These are phyloP conservation scores for Cremastinae sp. DNA, from an alignment of 2,888 invertebrate species.

Conservation along the genomic window DNA sequence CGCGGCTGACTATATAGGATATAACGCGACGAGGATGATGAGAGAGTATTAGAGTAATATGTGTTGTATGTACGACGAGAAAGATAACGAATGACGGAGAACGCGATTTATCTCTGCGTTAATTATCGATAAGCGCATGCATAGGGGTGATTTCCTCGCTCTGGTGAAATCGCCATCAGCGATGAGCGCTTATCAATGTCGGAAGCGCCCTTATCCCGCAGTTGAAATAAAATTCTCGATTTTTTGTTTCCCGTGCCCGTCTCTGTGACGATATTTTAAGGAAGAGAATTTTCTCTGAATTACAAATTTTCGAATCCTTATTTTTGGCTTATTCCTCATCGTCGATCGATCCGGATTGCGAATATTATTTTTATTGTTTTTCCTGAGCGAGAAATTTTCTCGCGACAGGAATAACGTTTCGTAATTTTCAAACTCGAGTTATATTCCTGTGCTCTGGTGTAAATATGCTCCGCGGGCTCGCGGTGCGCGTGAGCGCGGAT, in stretches of 20 bases:
- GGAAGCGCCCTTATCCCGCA: conserved; percentile 61
- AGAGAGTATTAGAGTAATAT: no score
- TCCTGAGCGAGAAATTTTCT: no score
- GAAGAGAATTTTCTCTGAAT: not conserved
- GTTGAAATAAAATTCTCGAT: conserved; percentile 3
- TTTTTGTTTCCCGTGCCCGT: no score
- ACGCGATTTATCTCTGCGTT: conserved; percentile 61
- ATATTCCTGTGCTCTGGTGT: conserved; percentile 44
- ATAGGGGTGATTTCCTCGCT: conserved; percentile 62
- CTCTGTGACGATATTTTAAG: conserved; percentile 1
- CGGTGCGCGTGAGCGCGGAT: conserved; percentile 16
- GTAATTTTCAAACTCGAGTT: conserved; percentile 51
- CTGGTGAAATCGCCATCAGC: conserved; percentile 50
- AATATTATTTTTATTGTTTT: no score
- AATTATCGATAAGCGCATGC: conserved; percentile 66
- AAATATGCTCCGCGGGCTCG: conserved; percentile 21
- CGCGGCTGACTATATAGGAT: conserved; percentile 28
- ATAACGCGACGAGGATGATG: conserved; percentile 41
- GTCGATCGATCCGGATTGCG: no score
- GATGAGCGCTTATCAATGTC: conserved; percentile 42
- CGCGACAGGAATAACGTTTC: conserved; percentile 39
- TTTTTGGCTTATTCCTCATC: no score
- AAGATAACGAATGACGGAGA: conserved; percentile 52
- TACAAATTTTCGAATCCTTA: not conserved
- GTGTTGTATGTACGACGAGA: conserved; percentile 30